These are phyloP conservation scores for Meteorus colon DNA, from an alignment of 2,888 invertebrate species.

Conservation along the genomic window DNA sequence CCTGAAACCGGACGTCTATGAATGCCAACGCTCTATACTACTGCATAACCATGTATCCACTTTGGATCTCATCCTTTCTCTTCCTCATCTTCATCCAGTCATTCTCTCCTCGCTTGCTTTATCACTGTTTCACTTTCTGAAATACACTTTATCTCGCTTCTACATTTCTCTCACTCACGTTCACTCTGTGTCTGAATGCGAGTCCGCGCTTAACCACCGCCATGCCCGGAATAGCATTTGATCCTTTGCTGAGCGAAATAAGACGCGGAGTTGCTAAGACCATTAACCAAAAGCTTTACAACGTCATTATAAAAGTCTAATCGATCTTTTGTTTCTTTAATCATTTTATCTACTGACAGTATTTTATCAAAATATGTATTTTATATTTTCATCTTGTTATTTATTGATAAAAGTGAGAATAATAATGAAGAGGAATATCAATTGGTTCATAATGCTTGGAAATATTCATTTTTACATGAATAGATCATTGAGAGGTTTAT, in stretches of 20 bases:
- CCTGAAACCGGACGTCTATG: constrained; percentile 43
- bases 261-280: constrained; percentile 38
- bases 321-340: constrained; percentile 34
- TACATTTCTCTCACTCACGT: neutral
- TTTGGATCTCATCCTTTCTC: constrained; percentile 5
- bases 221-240: constrained; percentile 41
- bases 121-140: constrained; percentile 28
- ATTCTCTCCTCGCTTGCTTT: constrained; percentile 38
- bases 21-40: constrained; percentile 16
- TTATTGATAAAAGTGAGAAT: too few species aligned
- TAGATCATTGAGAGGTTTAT: too few species aligned
- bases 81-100: constrained; percentile 2
- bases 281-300: constrained; percentile 46
- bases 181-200: constrained; percentile 18
- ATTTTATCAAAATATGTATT: neutral
- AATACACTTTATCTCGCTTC: neutral
- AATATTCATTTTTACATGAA: too few species aligned
- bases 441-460: too few species aligned
- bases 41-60: constrained; percentile 12
- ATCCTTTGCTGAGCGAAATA: constrained; percentile 41
- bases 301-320: constrained; percentile 38
- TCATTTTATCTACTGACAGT: constrained; percentile 33
- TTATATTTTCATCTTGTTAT: neutral
- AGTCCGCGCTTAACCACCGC: constrained; percentile 36
- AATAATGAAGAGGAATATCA: too few species aligned